Evolutionary conservation across 2,797 vertebrate genomes (phyloP).

Genomic region (Hirundo rustica): DNA sequence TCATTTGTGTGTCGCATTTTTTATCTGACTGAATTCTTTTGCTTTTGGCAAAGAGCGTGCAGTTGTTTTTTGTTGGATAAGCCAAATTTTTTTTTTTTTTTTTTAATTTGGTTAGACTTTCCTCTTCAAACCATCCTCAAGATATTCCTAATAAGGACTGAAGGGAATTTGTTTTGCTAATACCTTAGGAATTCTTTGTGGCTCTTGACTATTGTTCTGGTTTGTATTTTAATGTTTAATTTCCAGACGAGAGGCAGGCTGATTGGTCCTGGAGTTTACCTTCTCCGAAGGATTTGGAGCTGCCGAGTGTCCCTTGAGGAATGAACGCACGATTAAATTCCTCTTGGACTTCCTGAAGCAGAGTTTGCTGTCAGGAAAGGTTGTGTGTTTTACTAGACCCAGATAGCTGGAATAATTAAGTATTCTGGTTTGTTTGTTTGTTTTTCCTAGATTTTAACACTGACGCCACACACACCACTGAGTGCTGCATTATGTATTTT

Average conservation of each 20-base stretch:
- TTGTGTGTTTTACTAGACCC: background rate
- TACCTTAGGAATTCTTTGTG: slow-evolving; percentile 59
- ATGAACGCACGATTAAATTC: background rate
- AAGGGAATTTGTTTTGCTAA: slow-evolving; percentile 66
- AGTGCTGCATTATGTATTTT: background rate
- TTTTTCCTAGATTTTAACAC: background rate
- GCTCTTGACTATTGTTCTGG: slow-evolving; percentile 45
- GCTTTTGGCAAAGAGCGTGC: background rate
- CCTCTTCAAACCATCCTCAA: slow-evolving; percentile 33
- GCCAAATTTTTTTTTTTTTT: slow-evolving; percentile 26
- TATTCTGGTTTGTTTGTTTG: background rate
- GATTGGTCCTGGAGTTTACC: background rate
- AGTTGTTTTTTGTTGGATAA: slow-evolving; percentile 15
- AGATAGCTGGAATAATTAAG: background rate
- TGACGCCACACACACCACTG: background rate
- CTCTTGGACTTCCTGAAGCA: background rate
- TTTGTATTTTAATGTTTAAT: slow-evolving; percentile 31
- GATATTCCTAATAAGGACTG: slow-evolving; percentile 63
- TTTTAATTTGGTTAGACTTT: slow-evolving; percentile 48
- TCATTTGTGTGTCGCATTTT: background rate
- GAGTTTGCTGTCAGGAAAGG: background rate
- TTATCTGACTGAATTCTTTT: slow-evolving; percentile 47
- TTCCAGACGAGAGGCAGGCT: slow-evolving; percentile 1
- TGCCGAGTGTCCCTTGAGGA: background rate
- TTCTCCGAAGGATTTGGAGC: background rate